These are phyloP conservation scores for Meteorus sp. DNA, from an alignment of 1,140 invertebrate species.

Conservation along the genomic window DNA sequence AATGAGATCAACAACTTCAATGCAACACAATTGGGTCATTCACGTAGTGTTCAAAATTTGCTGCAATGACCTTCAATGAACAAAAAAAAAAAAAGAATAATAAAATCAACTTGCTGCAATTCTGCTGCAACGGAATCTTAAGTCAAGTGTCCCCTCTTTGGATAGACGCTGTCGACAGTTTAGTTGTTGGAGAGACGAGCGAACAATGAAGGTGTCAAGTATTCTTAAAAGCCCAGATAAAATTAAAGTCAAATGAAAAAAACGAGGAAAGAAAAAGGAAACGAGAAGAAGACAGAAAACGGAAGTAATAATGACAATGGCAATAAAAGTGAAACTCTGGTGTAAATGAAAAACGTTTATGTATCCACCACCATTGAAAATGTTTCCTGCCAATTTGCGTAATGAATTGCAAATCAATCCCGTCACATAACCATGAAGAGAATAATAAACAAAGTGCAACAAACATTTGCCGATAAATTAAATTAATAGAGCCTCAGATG, in stretches of 20 bases:
- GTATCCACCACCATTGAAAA: too few species aligned
- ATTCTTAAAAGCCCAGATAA: neutral
- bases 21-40: neutral
- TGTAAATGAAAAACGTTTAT: too few species aligned
- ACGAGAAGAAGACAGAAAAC: neutral
- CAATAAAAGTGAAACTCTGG: too few species aligned
- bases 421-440: too few species aligned
- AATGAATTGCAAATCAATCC: too few species aligned
- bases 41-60: neutral
- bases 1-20: too few species aligned
- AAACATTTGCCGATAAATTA: too few species aligned
- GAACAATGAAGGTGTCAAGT: neutral
- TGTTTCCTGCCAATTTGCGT: too few species aligned
- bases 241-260: neutral
- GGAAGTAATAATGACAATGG: too few species aligned
- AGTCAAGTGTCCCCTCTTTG: neutral
- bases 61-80: neutral
- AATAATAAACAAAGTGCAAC: too few species aligned
- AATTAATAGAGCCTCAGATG: too few species aligned
- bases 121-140: neutral
- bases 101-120: neutral
- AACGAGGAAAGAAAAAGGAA: neutral
- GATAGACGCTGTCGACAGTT: too few species aligned
- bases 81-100: neutral
- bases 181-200: neutral